These are phyloP conservation scores for Heterohyrax brucei DNA, from an alignment of 2,797 vertebrate species.

Conservation along the genomic window DNA sequence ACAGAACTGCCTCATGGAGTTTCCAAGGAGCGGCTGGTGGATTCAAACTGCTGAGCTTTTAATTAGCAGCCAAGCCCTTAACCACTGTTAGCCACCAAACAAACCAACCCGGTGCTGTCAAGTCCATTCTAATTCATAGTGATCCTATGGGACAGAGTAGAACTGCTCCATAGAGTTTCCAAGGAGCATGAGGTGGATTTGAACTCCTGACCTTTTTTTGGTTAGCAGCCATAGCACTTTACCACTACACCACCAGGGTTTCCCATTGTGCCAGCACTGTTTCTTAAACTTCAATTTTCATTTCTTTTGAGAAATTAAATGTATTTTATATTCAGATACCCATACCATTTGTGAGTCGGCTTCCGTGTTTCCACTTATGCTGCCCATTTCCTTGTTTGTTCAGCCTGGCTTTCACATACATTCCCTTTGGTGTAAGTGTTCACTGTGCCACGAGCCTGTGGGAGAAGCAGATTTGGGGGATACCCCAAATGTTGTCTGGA, in stretches of 20 bases:
- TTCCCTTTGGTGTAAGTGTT: neutral
- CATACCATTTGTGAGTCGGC: neutral
- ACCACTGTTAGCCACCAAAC: too few relatives aligned
- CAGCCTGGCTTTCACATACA: neutral
- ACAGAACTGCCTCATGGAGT: too few relatives aligned
- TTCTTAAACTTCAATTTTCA: neutral
- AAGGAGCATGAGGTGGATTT: too few relatives aligned
- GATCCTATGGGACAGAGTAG: too few relatives aligned
- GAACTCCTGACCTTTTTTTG: neutral
- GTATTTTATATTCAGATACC: neutral
- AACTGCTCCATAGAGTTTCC: too few relatives aligned
- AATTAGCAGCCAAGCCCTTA: too few relatives aligned
- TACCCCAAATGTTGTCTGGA: constrained; percentile 24
- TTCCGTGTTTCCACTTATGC: neutral
- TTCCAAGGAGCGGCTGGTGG: too few relatives aligned
- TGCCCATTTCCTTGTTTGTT: neutral
- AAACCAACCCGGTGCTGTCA: too few relatives aligned
- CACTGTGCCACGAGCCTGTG: neutral
- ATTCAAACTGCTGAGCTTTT: too few relatives aligned
- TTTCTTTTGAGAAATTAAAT: neutral
- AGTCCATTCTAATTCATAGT: too few relatives aligned
- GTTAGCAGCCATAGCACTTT: too few relatives aligned
- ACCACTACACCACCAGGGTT: too few relatives aligned
- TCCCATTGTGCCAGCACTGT: neutral
- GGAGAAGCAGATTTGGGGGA: neutral